Evolutionary conservation across 2,888 invertebrate species (phyloP), one percentile per base, ranked within the genome.

Genomic region (Stictocephala bisonia): DNA sequence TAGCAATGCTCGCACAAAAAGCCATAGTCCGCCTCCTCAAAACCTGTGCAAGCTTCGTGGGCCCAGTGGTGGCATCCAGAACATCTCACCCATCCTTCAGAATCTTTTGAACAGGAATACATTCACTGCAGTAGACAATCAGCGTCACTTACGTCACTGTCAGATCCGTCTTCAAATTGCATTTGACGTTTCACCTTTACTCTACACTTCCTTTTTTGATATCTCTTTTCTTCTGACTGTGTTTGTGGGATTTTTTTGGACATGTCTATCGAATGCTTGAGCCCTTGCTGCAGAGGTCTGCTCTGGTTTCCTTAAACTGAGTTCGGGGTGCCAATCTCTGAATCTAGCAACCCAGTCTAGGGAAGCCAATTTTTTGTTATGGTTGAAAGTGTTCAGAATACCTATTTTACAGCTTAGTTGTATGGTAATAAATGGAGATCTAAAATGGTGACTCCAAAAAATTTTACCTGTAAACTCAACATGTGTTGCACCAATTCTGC

Each of bases 31-130:
- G 53, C 56, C 51, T 70, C 64, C 6, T 69, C 60, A 27, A 58
- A 44, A 22, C 53, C 51, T 13, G 72, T 35, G 53, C 67, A 67
- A 67, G 72, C 50, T 50, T 69, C 68, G 13, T 72, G 72, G 40
- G 72, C 67, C 51, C 68, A 68, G 27, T 31, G 29, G 29, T 22
- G 26, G 51, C 68, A 68, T 27, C 68, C 50, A 31, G 68, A 67
- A 29, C 44, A 68, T 68, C 29, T 27, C n/a, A 68, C 29, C 68
- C 51, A 68, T 51, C 68, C 70, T 70, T 70, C 70, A 35, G 26
- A n/a, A 26, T 35, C n/a, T 50, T 70, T 70, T 40, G 70, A 70
- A 24, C 40, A 27, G n/a, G 56, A 56, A 70, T 40, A 56, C 26
- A 53, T 27, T 53, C 56, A 26, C 40, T 56, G 41, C 60, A 71